These are phyloP conservation scores for Diceros bicornis DNA, from an alignment of 2,797 vertebrate species.

Conservation along the genomic window DNA sequence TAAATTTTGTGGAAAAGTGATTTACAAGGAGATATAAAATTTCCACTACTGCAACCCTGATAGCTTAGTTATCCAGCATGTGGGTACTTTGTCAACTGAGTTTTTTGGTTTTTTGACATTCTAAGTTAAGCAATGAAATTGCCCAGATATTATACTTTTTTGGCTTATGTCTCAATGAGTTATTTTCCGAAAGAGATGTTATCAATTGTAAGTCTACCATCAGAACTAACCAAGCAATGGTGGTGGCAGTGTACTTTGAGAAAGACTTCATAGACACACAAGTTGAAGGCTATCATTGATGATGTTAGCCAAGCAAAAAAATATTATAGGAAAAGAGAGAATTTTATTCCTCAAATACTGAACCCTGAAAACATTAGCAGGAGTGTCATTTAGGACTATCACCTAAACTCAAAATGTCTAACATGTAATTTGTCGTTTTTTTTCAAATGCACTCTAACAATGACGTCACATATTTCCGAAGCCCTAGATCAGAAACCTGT, in stretches of 20 bases:
- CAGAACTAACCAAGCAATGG: neutral
- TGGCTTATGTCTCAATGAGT: neutral
- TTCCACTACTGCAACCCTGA: neutral
- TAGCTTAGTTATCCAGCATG: neutral
- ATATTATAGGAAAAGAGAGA: neutral
- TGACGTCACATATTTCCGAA: neutral
- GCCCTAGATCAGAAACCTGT: neutral
- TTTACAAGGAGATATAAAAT: constrained; percentile 28
- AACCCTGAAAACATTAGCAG: neutral
- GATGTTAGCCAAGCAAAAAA: neutral
- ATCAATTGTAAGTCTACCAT: neutral
- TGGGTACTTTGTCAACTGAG: neutral
- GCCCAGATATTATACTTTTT: neutral
- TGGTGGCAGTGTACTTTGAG: neutral
- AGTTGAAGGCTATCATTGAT: neutral
- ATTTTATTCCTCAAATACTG: neutral
- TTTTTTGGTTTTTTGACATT: neutral
- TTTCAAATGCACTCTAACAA: neutral
- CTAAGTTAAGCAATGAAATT: constrained; percentile 11
- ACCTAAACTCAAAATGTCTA: neutral
- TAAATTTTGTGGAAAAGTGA: constrained; percentile 31
- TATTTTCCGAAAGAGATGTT: constrained; percentile 20
- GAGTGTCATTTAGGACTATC: too few relatives aligned
- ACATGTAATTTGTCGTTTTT: constrained; percentile 1
- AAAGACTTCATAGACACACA: neutral